Conservation (phyloP, 2,797 vertebrate species). For the Artibeus jamaicensis region DNA sequence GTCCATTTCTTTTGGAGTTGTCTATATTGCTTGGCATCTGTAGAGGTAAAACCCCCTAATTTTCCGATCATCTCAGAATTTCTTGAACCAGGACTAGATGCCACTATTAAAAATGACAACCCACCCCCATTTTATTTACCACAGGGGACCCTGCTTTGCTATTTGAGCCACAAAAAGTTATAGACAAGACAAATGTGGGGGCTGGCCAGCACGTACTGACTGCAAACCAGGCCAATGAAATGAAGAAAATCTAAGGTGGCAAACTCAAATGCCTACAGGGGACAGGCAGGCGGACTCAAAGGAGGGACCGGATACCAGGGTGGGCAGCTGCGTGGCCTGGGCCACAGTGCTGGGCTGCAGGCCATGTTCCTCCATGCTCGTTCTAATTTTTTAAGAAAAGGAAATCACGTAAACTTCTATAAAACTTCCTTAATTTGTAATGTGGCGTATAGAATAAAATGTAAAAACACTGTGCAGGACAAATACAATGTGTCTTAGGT, state of each 20-base stretch:
- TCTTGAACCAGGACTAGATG: not conserved
- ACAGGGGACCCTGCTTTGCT: not conserved
- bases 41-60: not conserved
- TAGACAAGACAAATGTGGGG: not conserved
- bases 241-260: not conserved
- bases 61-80: slow-evolving; percentile 16
- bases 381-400: not conserved
- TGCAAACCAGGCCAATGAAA: not conserved
- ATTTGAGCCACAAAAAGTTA: not conserved
- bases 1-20: not conserved
- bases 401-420: not conserved
- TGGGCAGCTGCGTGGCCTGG: not conserved
- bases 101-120: not conserved
- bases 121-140: not conserved
- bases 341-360: not conserved
- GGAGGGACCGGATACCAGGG: fast-evolving
- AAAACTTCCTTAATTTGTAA: not conserved
- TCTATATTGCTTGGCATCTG: not conserved
- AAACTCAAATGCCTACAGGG: not conserved
- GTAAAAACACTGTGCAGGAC: not conserved
- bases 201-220: not conserved
- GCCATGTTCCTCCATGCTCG: not conserved
- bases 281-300: not conserved
- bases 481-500: not conserved
- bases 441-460: not conserved